A percentile compares a stretch with the other conserved stretches of the same genome.
These are phyloP conservation scores for Calosoma granatense DNA, from an alignment of 1,140 invertebrate species.

Conservation along the genomic window DNA sequence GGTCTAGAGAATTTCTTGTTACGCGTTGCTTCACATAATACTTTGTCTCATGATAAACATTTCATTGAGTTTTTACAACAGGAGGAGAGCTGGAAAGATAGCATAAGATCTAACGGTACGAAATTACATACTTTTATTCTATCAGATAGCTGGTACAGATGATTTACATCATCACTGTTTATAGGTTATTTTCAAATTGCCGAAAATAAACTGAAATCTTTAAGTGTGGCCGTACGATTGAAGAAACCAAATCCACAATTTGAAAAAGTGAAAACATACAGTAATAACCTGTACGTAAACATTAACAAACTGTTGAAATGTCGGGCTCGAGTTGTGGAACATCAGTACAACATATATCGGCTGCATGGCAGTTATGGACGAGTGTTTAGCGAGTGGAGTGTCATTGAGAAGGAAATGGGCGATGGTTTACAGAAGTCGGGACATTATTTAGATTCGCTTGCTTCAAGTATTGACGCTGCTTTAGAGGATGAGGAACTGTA, in stretches of 20 bases:
- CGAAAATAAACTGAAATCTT: slow-evolving; percentile 64
- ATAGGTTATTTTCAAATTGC: slow-evolving; percentile 57
- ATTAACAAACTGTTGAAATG: slow-evolving; percentile 45
- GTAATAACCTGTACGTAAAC: slow-evolving; percentile 58
- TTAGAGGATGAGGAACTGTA: slow-evolving; percentile 75
- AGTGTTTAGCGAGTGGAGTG: slow-evolving; percentile 79
- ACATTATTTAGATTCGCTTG: slow-evolving; percentile 64
- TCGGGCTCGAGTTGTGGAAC: slow-evolving; percentile 61
- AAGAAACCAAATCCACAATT: slow-evolving; percentile 65
- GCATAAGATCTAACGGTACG: slow-evolving; percentile 59
- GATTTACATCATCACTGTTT: slow-evolving; percentile 18
- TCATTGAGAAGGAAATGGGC: slow-evolving; percentile 72
- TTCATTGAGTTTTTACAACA: slow-evolving; percentile 66
- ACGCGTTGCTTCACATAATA: slow-evolving; percentile 61
- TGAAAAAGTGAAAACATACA: slow-evolving; percentile 66
- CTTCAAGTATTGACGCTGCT: slow-evolving; percentile 61
- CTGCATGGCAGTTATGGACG: slow-evolving; percentile 72
- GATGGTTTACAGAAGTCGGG: slow-evolving; percentile 62
- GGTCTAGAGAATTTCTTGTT: slow-evolving; percentile 74
- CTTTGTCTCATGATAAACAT: slow-evolving; percentile 62
- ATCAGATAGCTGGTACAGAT: not conserved
- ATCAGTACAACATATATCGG: slow-evolving; percentile 69
- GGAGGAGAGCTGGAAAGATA: slow-evolving; percentile 66
- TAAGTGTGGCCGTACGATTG: slow-evolving; percentile 63
- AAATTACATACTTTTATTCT: slow-evolving; percentile 12